Evolutionary conservation across 2,113 vertebrate species (phyloP).

Genomic region (Gymnobelideus leadbeateri): DNA sequence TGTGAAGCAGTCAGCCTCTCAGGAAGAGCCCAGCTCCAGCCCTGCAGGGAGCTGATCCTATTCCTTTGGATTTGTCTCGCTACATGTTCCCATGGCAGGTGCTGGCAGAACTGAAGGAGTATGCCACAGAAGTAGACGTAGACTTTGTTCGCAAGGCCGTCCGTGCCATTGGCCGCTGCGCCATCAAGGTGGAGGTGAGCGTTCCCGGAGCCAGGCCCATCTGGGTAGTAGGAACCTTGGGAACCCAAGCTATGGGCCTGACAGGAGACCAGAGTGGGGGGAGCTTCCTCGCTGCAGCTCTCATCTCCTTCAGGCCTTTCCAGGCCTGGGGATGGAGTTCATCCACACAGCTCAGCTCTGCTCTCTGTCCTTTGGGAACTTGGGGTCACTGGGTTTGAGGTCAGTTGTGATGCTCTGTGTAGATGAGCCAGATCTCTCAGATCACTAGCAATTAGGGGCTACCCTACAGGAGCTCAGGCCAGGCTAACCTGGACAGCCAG

Average conservation of each 20-base stretch:
- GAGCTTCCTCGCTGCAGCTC: neutral
- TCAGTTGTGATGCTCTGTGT: neutral
- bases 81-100: conserved; percentile 85
- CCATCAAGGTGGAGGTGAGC: conserved; percentile 99
- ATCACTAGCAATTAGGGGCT: neutral
- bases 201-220: neutral
- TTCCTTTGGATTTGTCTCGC: neutral
- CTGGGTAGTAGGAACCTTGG: neutral
- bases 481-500: neutral
- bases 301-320: conserved; percentile 1
- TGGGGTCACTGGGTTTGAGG: neutral
- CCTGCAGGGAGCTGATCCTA: neutral
- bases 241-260: neutral
- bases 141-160: conserved; percentile 98
- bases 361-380: neutral
- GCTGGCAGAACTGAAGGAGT: conserved; percentile 97
- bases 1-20: neutral
- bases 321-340: neutral
- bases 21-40: neutral
- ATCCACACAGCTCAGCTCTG: neutral
- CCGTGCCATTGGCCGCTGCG: conserved; percentile 97
- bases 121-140: conserved; percentile 97
- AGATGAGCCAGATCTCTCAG: neutral
- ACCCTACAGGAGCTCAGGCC: neutral
- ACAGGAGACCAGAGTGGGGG: neutral